Percentiles rank a stretch among this genome's conserved stretches.
These are phyloP conservation scores for Alexandromys fortis DNA, from an alignment of 2,113 vertebrate genomes.

Conservation along the genomic window DNA sequence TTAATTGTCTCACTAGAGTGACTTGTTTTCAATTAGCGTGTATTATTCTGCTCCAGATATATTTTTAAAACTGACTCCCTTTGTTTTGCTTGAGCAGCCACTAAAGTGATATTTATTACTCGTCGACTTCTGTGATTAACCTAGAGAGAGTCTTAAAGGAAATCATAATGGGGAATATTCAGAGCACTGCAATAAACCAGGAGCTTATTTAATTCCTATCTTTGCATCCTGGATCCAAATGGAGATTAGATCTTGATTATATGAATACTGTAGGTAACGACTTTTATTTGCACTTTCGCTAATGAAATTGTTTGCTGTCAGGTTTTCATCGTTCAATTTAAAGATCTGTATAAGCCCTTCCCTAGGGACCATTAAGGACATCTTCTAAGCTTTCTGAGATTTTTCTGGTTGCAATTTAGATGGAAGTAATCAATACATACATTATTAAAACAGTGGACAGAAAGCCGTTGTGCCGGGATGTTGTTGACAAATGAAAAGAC, in stretches of 20 bases:
- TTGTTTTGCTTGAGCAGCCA: constrained; percentile 78
- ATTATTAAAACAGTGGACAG: constrained; percentile 85
- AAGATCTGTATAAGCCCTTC: constrained; percentile 68
- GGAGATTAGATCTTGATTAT: constrained; percentile 67
- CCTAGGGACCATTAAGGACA: constrained; percentile 78
- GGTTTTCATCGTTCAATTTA: constrained; percentile 80
- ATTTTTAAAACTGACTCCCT: constrained; percentile 75
- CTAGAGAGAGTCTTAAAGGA: constrained; percentile 59
- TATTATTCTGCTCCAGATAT: constrained; percentile 75
- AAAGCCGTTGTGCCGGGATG: constrained; percentile 81
- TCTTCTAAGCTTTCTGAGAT: constrained; percentile 62
- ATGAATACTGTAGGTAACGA: constrained; percentile 61
- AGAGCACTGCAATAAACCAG: constrained; percentile 42
- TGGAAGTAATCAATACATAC: constrained; percentile 84
- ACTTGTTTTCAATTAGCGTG: constrained; percentile 75
- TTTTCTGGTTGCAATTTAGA: constrained; percentile 73
- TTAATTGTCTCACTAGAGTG: constrained; percentile 77
- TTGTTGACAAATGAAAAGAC: constrained; percentile 86
- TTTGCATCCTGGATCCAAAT: constrained; percentile 63
- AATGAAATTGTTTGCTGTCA: constrained; percentile 73
- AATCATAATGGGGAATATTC: constrained; percentile 45
- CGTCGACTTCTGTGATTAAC: constrained; percentile 70
- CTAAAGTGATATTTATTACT: constrained; percentile 78
- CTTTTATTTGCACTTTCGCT: constrained; percentile 71
- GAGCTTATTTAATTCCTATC: constrained; percentile 56